phyloP scores from a whole-genome alignment of 2,888 invertebrate species.

The Dichetophora obliterata region DNA sequence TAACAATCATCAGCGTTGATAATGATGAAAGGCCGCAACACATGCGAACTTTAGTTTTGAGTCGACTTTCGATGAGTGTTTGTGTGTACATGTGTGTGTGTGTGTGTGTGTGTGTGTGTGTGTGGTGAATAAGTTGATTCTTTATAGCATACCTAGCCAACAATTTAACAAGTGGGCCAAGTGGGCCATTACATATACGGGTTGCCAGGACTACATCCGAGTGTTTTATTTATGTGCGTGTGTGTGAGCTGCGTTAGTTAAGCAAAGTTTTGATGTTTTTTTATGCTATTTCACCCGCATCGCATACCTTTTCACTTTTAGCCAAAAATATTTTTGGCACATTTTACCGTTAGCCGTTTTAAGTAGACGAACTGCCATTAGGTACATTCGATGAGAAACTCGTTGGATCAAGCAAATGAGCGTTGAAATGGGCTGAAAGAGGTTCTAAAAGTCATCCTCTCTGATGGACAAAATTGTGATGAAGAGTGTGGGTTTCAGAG shows the following conservation, averaged over 20 bases:
- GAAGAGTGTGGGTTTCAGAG: neutral
- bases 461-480: neutral
- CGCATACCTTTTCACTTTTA: constrained; percentile 24
- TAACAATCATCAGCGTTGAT: no score
- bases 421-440: neutral
- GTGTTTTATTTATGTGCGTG: neutral
- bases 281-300: neutral
- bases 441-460: neutral
- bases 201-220: constrained; percentile 14
- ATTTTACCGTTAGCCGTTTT: constrained; percentile 7
- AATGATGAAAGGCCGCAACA: constrained; percentile 62
- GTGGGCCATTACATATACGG: constrained; percentile 18
- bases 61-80: neutral
- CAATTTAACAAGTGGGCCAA: constrained; percentile 31
- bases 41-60: constrained; percentile 58
- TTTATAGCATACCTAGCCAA: constrained; percentile 16
- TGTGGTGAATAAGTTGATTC: constrained; percentile 17
- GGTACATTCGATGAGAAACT: neutral
- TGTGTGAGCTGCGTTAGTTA: constrained; percentile 2
- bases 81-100: constrained; percentile 44
- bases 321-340: constrained; percentile 23
- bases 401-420: no score
- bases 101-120: constrained; percentile 41
- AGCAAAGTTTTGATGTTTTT: constrained; percentile 23
- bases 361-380: neutral